Conservation (phyloP, 2,113 vertebrate species). For the Brachyhypopomus gauderio region DNA sequence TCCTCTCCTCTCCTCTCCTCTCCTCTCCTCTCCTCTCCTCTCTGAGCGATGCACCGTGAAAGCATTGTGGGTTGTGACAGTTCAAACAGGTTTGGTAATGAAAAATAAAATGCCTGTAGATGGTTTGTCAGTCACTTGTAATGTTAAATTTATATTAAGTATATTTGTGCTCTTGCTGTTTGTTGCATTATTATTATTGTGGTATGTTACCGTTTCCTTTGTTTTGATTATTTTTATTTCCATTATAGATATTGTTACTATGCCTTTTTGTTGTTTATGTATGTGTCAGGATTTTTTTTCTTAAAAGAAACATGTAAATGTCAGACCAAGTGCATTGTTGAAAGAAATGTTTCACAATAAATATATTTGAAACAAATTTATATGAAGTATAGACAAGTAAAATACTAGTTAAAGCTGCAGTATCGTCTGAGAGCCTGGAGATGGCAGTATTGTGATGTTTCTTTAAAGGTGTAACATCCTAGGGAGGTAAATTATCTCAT, state of each 20-base stretch:
- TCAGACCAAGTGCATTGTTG: no score
- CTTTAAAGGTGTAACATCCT: neutral
- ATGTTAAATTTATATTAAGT: neutral
- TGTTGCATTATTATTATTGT: no score
- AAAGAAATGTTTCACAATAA: no score
- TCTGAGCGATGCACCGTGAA: neutral
- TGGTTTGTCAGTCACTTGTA: neutral
- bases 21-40: neutral
- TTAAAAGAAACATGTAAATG: no score
- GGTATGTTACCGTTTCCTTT: no score
- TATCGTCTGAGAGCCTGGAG: constrained; percentile 8
- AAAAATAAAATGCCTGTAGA: neutral
- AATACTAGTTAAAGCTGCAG: neutral
- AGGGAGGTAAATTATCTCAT: neutral
- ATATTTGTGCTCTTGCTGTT: no score
- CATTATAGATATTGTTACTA: no score
- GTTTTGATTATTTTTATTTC: no score
- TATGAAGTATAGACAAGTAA: neutral
- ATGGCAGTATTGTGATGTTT: constrained; percentile 17
- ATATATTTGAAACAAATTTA: no score
- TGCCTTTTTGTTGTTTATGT: no score
- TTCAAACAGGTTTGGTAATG: neutral
- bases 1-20: neutral
- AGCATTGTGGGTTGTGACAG: neutral
- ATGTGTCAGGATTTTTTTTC: no score